These are phyloP conservation scores for Craniophora ligustri DNA, from an alignment of 2,888 invertebrate species.

Conservation along the genomic window DNA sequence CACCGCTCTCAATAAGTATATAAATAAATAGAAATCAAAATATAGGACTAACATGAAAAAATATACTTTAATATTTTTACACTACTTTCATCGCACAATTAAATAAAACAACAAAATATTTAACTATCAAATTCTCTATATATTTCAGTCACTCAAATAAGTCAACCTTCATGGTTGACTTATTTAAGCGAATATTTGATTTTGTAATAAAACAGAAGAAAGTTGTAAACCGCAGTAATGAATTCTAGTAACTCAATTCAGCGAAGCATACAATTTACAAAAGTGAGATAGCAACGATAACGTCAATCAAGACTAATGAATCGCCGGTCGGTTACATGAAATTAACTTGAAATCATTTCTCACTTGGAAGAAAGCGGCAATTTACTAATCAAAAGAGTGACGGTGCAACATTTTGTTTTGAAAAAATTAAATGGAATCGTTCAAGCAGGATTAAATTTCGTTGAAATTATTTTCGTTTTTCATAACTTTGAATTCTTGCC, in stretches of 20 bases:
- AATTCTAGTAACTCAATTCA: constrained; percentile 26
- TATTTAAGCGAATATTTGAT: no score
- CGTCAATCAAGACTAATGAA: constrained; percentile 55
- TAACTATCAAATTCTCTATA: no score
- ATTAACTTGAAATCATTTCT: constrained; percentile 53
- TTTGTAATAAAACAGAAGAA: constrained; percentile 7
- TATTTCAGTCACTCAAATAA: no score
- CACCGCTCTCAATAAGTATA: no score
- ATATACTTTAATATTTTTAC: no score
- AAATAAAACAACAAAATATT: no score
- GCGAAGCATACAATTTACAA: constrained; percentile 47
- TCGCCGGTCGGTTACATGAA: constrained; percentile 41
- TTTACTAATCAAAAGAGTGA: constrained; percentile 58
- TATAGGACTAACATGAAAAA: no score
- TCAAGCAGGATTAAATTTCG: background rate
- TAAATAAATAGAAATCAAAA: no score
- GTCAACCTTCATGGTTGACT: no score
- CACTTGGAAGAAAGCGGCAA: constrained; percentile 42
- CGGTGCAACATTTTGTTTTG: constrained; percentile 31
- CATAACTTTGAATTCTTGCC: background rate
- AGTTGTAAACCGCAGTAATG: constrained; percentile 4
- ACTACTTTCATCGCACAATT: no score
- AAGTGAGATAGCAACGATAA: constrained; percentile 50
- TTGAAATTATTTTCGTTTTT: no score
- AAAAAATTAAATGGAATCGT: constrained; percentile 17